Evolutionary conservation across 2,113 vertebrate genomes (phyloP).

Genomic region (Salvelinus fontinalis): DNA sequence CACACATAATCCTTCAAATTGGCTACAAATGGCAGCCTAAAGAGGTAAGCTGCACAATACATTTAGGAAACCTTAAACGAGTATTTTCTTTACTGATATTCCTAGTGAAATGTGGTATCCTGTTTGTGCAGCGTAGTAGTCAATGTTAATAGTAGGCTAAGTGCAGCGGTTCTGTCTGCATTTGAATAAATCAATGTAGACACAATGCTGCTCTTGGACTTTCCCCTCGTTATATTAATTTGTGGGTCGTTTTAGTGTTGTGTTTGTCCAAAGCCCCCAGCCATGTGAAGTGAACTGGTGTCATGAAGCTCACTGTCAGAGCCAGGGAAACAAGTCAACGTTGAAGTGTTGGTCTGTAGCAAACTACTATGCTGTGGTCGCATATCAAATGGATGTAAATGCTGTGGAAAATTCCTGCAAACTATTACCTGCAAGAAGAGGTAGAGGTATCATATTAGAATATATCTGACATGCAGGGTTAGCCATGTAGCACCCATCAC

Average conservation of each 20-base stretch:
- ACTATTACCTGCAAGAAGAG: not conserved
- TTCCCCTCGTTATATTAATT: not conserved
- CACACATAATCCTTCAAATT: constrained; percentile 72
- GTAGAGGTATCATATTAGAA: not conserved
- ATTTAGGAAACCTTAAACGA: constrained; percentile 47
- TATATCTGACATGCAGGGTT: constrained; percentile 1
- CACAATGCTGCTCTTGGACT: constrained; percentile 2
- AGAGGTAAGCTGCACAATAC: constrained; percentile 57
- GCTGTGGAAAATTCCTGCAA: not conserved
- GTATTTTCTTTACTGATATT: constrained; percentile 40
- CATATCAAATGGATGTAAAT: not conserved
- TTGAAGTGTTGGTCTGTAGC: not conserved
- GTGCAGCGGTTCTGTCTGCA: not conserved
- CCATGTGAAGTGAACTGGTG: constrained; percentile 10
- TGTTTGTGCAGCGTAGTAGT: not conserved
- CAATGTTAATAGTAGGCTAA: not conserved
- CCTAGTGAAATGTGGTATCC: not conserved
- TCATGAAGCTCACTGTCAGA: not conserved
- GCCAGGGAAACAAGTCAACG: not conserved
- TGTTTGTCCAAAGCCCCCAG: not conserved
- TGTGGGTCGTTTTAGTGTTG: not conserved
- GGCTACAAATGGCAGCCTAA: constrained; percentile 53
- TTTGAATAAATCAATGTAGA: not conserved
- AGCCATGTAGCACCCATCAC: not conserved
- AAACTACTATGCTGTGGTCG: not conserved